A percentile compares a stretch with the other conserved stretches of the same genome.
phyloP scores from a whole-genome alignment of 1,140 invertebrate genomes.

The Drosophila murphyi region DNA sequence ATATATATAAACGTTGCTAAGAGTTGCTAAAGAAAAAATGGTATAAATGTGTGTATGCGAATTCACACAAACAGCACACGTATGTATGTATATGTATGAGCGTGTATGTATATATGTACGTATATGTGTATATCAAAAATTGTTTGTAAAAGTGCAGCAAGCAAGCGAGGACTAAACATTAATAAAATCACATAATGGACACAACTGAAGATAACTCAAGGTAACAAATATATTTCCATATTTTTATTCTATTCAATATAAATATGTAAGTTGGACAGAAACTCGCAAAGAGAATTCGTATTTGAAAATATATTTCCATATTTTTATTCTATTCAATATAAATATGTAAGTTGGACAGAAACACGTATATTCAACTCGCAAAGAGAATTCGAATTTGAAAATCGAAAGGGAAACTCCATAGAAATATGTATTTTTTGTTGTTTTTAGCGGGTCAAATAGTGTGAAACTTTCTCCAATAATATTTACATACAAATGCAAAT shows the following conservation, averaged over 20 bases:
- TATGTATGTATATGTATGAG: neutral
- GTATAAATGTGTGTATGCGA: neutral
- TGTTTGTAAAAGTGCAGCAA: constrained; percentile 12
- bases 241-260: too few species aligned
- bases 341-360: too few species aligned
- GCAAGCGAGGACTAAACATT: neutral
- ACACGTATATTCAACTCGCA: too few species aligned
- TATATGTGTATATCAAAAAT: neutral
- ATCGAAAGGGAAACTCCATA: too few species aligned
- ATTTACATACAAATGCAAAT: neutral
- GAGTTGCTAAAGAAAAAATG: neutral
- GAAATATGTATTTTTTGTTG: neutral
- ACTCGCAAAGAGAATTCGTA: too few species aligned
- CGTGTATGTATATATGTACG: neutral
- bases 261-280: too few species aligned
- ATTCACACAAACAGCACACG: constrained; percentile 15
- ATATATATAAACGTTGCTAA: neutral
- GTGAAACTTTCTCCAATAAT: constrained; percentile 1
- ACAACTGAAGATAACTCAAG: constrained; percentile 21
- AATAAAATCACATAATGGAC: constrained; percentile 20
- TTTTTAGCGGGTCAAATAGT: neutral
- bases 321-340: too few species aligned
- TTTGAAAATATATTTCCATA: too few species aligned
- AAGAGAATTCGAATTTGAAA: too few species aligned
- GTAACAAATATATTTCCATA: constrained; percentile 6